Evolutionary conservation across 2,888 invertebrate species (phyloP).

Genomic region (Pseudeuparius sepicola): DNA sequence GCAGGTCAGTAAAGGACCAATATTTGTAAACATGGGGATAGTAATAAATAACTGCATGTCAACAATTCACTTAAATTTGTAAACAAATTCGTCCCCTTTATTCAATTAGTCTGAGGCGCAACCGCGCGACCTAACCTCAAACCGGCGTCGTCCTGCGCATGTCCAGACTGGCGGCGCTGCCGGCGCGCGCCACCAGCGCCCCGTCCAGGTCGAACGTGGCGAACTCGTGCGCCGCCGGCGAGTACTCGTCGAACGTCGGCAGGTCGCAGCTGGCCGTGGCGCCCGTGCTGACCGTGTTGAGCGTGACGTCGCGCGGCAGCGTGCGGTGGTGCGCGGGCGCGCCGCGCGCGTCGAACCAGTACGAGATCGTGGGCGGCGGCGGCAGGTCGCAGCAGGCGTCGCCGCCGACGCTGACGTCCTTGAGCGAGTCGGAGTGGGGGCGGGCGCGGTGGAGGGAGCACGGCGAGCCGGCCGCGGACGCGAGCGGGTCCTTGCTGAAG

Average conservation of each 20-base stretch:
- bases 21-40: too few relatives aligned
- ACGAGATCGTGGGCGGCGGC: conserved; percentile 54
- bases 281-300: conserved; percentile 47
- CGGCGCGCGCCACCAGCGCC: conserved; percentile 37
- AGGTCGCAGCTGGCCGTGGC: conserved; percentile 44
- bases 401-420: conserved; percentile 48
- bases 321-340: conserved; percentile 24
- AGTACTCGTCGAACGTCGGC: conserved; percentile 42
- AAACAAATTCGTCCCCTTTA: too few relatives aligned
- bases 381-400: conserved; percentile 58
- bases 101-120: too few relatives aligned
- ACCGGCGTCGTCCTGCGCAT: conserved; percentile 55
- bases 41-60: too few relatives aligned
- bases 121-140: conserved; percentile 30
- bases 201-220: conserved; percentile 60
- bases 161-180: too few relatives aligned
- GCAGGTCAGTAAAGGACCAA: too few relatives aligned
- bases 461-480: conserved; percentile 42
- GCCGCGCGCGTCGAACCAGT: conserved; percentile 43
- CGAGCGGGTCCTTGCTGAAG: too few relatives aligned
- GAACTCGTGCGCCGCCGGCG: conserved; percentile 53
- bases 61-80: too few relatives aligned
- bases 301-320: conserved; percentile 50
- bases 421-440: conserved; percentile 45
- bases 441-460: conserved; percentile 47